Conservation (phyloP, 2,113 vertebrate species). For the Microcebus murinus region DNA sequence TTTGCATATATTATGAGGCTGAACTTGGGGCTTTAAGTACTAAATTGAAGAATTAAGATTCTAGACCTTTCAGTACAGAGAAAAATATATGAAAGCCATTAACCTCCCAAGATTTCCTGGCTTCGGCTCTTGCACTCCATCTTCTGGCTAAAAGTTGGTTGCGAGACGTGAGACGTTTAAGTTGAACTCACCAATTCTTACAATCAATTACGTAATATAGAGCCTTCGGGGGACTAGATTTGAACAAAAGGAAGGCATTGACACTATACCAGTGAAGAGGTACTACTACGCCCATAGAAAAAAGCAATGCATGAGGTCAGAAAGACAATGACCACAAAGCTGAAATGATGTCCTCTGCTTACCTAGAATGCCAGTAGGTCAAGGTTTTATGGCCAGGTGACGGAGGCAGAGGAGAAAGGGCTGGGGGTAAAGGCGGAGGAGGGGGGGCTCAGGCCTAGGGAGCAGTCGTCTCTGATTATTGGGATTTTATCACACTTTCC, state of each 20-base stretch:
- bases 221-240: not conserved
- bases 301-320: not conserved
- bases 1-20: not conserved
- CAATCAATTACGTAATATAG: accelerated
- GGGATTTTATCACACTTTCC: not conserved
- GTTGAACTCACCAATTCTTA: not conserved
- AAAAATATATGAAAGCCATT: not conserved
- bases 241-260: not conserved
- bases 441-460: not conserved
- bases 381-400: not conserved
- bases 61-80: constrained; percentile 24
- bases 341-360: not conserved
- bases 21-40: constrained; percentile 8
- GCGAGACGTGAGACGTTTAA: not conserved
- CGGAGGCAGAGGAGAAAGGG: no score
- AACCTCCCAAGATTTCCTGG: not conserved
- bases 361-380: not conserved
- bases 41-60: constrained; percentile 32
- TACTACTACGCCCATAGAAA: not conserved
- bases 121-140: constrained; percentile 64
- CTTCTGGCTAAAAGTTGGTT: constrained; percentile 59
- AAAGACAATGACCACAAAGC: not conserved
- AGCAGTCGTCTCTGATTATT: not conserved
- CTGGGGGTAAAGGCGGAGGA: accelerated
- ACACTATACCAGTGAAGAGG: not conserved